Evolutionary conservation across 2,797 vertebrate species (phyloP).

Genomic region (Gymnopithys bicolor): DNA sequence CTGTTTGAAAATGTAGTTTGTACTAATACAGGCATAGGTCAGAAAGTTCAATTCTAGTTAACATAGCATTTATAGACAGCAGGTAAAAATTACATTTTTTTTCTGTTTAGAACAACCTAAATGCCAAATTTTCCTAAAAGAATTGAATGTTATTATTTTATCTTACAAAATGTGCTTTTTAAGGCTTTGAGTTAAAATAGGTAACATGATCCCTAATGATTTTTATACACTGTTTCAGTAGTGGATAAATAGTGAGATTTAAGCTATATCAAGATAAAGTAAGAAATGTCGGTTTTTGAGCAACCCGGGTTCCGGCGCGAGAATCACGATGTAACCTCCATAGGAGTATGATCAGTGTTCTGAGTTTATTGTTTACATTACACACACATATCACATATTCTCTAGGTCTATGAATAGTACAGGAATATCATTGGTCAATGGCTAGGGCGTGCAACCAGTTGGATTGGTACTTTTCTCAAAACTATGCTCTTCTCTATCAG

Average conservation of each 20-base stretch:
- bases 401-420: too few relatives aligned
- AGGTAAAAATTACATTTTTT: slow-evolving; percentile 38
- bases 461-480: too few relatives aligned
- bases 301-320: too few relatives aligned
- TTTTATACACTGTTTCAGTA: not conserved
- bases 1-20: slow-evolving; percentile 75
- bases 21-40: slow-evolving; percentile 42
- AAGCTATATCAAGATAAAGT: not conserved
- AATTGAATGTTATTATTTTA: slow-evolving; percentile 33
- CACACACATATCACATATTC: too few relatives aligned
- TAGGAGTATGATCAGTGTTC: too few relatives aligned
- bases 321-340: too few relatives aligned
- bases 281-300: too few relatives aligned
- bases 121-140: slow-evolving; percentile 44
- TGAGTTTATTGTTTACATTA: too few relatives aligned
- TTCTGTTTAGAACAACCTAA: slow-evolving; percentile 51
- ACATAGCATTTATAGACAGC: slow-evolving; percentile 44
- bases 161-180: not conserved
- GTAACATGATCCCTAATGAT: not conserved
- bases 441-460: too few relatives aligned
- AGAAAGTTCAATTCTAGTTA: slow-evolving; percentile 62
- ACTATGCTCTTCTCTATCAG: too few relatives aligned
- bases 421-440: too few relatives aligned
- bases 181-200: not conserved
- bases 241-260: not conserved